Evolutionary conservation across 2,888 invertebrate species (phyloP).

Genomic region (Plusia festucae): DNA sequence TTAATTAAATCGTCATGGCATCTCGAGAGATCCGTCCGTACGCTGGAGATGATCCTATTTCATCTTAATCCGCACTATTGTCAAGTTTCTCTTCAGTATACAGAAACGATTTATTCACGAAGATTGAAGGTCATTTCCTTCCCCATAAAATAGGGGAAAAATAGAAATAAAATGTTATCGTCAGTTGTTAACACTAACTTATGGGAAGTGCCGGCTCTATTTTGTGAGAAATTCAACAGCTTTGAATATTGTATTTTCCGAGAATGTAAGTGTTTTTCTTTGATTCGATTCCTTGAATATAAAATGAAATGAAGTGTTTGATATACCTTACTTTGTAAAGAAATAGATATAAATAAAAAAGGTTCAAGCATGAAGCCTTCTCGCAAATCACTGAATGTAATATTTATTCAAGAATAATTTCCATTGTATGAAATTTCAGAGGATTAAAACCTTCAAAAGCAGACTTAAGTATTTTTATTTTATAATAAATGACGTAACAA

Average conservation of each 20-base stretch:
- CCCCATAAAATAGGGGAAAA: slow-evolving; percentile 38
- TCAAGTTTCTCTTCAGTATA: slow-evolving; percentile 6
- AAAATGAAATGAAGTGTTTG: neutral
- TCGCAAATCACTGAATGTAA: neutral
- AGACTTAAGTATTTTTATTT: too few species aligned
- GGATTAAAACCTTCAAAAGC: neutral
- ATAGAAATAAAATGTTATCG: slow-evolving; percentile 56
- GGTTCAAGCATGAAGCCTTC: neutral
- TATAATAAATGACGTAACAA: neutral
- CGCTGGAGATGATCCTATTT: neutral
- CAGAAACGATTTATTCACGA: slow-evolving; percentile 14
- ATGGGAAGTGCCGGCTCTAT: slow-evolving; percentile 28
- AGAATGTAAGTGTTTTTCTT: neutral
- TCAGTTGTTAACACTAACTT: slow-evolving; percentile 27
- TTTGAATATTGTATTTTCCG: neutral
- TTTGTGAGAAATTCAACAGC: slow-evolving; percentile 8
- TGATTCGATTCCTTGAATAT: neutral
- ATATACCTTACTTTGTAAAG: neutral
- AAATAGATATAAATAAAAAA: neutral
- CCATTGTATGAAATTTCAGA: neutral
- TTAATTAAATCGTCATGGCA: neutral
- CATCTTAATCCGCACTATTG: neutral
- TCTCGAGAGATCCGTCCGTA: neutral
- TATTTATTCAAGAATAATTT: neutral
- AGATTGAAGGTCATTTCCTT: slow-evolving; percentile 29